Percentiles rank a stretch among this genome's conserved stretches.
Conservation (phyloP, 2,888 invertebrate species). For the Busseola fusca region DNA sequence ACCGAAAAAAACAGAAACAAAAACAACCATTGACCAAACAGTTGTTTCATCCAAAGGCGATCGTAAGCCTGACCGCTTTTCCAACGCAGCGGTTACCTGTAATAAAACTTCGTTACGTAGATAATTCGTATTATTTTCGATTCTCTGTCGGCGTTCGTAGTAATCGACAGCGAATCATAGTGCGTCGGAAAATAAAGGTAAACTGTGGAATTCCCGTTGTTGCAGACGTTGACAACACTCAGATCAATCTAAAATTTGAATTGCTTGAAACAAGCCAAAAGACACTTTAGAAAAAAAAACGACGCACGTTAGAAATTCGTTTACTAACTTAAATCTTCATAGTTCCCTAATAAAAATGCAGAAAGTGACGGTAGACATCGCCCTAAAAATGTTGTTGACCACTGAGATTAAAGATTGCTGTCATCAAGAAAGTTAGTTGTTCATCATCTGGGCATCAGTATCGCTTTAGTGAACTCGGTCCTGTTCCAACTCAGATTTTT, state of each 20-base stretch:
- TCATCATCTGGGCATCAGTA: slow-evolving; percentile 68
- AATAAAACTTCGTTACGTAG: slow-evolving; percentile 50
- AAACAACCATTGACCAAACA: slow-evolving; percentile 3
- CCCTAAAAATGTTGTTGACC: slow-evolving; percentile 65
- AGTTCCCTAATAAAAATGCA: not conserved
- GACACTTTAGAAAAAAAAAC: not conserved
- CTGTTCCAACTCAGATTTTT: slow-evolving; percentile 33
- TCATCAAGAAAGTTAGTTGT: slow-evolving; percentile 74
- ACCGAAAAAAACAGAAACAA: not conserved
- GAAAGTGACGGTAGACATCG: not conserved
- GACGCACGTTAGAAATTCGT: not conserved
- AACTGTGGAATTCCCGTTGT: slow-evolving; percentile 67
- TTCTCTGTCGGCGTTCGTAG: slow-evolving; percentile 72
- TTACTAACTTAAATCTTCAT: not conserved
- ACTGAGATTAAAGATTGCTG: slow-evolving; percentile 72
- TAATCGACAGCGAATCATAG: slow-evolving; percentile 74
- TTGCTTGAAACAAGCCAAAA: too few species aligned
- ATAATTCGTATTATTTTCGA: slow-evolving; percentile 69
- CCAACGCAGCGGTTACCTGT: slow-evolving; percentile 37
- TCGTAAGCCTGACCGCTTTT: slow-evolving; percentile 35
- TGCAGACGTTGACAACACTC: slow-evolving; percentile 69
- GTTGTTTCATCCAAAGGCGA: slow-evolving; percentile 35
- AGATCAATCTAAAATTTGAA: not conserved
- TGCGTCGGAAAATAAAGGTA: slow-evolving; percentile 71
- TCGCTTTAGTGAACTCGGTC: slow-evolving; percentile 49